Evolutionary conservation across 2,797 vertebrate species (phyloP).

Genomic region (Coccyzus lansbergi): DNA sequence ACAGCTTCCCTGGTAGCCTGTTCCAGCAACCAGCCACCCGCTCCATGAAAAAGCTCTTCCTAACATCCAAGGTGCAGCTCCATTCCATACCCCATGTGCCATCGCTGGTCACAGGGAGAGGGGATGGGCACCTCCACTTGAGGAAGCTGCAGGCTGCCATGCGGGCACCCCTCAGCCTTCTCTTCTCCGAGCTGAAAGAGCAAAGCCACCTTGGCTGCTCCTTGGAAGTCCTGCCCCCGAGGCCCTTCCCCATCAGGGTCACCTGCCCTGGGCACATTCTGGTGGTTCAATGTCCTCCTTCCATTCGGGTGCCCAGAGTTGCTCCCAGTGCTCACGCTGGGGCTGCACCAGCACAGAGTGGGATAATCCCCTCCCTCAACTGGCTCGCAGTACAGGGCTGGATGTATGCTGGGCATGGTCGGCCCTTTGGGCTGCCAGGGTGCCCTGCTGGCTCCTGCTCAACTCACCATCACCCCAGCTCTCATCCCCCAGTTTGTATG

Average conservation of each 20-base stretch:
- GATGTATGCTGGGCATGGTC: not conserved
- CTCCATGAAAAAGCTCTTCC: not conserved
- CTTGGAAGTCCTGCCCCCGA: not conserved
- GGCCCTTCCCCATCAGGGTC: not conserved
- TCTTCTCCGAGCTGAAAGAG: not conserved
- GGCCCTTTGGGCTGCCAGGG: not conserved
- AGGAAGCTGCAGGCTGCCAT: not conserved
- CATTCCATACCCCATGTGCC: not conserved
- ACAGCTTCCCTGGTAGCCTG: not conserved
- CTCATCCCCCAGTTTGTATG: fast-evolving
- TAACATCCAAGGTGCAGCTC: not conserved
- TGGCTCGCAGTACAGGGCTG: fast-evolving
- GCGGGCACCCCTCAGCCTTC: not conserved
- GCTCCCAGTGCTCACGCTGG: fast-evolving
- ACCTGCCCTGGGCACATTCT: not conserved
- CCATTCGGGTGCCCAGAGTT: fast-evolving
- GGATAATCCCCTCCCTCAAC: not conserved
- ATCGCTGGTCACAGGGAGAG: not conserved
- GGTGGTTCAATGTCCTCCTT: not conserved
- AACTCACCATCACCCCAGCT: not conserved
- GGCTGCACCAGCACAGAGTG: not conserved
- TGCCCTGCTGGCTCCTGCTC: not conserved
- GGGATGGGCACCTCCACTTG: not conserved
- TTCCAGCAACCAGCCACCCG: not conserved
- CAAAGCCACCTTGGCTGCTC: not conserved